phyloP scores from a whole-genome alignment of 1,140 invertebrate genomes.

The Temnothorax curvispinosus region DNA sequence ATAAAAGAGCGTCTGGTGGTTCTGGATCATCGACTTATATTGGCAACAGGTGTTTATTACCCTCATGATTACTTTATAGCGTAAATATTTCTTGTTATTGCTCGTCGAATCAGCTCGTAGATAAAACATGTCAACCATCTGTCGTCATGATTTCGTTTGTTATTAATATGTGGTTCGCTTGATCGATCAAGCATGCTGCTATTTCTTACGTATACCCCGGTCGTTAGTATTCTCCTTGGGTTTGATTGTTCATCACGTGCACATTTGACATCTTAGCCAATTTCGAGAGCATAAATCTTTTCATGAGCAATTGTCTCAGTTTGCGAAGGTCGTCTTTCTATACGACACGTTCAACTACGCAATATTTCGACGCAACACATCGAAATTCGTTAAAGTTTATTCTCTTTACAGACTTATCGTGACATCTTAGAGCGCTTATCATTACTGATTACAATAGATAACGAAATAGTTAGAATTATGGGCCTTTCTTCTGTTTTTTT shows the following conservation, averaged over 20 bases:
- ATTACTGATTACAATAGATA: background rate
- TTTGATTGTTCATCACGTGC: conserved; percentile 5
- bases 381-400: background rate
- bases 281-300: conserved; percentile 16
- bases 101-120: background rate
- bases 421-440: background rate
- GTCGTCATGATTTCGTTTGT: conserved; percentile 9
- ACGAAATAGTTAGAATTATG: background rate
- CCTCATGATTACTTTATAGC: background rate
- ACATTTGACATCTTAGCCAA: conserved; percentile 19
- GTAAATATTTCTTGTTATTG: conserved; percentile 13
- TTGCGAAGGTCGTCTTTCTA: background rate
- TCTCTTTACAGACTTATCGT: background rate
- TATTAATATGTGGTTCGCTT: background rate
- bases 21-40: background rate
- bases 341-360: background rate
- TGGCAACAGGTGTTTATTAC: background rate
- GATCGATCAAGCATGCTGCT: background rate
- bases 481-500: background rate
- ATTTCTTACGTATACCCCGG: background rate
- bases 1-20: background rate
- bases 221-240: background rate
- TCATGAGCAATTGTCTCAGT: background rate
- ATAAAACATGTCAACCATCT: background rate
- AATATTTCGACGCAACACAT: background rate